Percentiles rank a stretch among this genome's conserved stretches.
Conservation (phyloP, 2,888 invertebrate genomes). For the Tinea semifulvella region DNA sequence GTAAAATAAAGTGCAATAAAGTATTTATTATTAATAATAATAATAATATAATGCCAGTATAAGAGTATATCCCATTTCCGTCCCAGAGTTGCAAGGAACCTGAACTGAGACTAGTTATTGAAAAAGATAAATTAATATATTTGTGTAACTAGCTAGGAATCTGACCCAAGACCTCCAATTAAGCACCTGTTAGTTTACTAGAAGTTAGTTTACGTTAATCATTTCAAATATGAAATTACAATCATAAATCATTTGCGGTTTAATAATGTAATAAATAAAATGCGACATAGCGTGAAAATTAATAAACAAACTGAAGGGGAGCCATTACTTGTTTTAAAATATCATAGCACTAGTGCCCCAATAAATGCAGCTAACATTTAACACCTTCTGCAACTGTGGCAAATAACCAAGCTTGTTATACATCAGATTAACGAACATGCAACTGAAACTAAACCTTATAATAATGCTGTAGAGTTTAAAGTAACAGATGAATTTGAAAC, state of each 20-base stretch:
- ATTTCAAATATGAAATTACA: not conserved
- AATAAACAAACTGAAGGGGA: conserved; percentile 1
- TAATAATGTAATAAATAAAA: conserved; percentile 11
- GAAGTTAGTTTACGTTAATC: no score
- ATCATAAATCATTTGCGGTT: not conserved
- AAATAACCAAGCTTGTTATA: not conserved
- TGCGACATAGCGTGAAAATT: conserved; percentile 6
- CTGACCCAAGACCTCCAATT: conserved; percentile 4
- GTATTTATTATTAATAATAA: no score
- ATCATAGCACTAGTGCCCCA: conserved; percentile 11
- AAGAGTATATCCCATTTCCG: no score
- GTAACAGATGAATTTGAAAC: not conserved
- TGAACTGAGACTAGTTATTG: no score
- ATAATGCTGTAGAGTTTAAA: not conserved
- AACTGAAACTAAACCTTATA: not conserved
- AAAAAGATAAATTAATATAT: conserved; percentile 7
- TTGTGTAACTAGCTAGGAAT: not conserved
- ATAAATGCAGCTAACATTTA: conserved; percentile 6
- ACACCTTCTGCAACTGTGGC: not conserved
- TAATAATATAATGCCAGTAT: no score
- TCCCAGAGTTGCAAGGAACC: no score
- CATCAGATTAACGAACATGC: not conserved
- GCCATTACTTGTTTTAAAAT: conserved; percentile 11
- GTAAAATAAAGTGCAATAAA: no score
- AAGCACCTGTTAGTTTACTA: no score